Conservation (phyloP, 1,140 invertebrate species). For the Amyelois transitella region DNA sequence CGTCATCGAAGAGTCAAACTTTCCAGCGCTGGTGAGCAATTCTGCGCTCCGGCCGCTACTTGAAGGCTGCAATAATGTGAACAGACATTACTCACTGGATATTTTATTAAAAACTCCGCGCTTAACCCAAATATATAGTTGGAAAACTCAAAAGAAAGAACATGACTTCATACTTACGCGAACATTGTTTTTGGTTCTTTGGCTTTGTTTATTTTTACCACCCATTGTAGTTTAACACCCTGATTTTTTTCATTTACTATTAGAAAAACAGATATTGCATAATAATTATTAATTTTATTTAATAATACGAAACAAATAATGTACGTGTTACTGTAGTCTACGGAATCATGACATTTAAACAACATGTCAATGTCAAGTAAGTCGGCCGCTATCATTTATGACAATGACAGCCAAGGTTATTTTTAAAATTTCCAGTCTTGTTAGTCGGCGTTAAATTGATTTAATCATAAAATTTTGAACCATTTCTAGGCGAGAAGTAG, state of each 20-base stretch:
- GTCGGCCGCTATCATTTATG: no score
- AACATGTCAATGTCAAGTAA: no score
- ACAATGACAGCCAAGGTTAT: no score
- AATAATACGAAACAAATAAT: no score
- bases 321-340: no score
- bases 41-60: conserved; percentile 60
- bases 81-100: background rate
- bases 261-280: background rate
- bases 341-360: no score
- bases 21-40: conserved; percentile 29
- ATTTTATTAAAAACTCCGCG: no score
- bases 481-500: no score
- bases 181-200: conserved; percentile 65
- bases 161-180: conserved; percentile 32
- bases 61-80: conserved; percentile 34
- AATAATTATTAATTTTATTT: background rate
- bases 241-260: no score
- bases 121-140: background rate
- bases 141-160: background rate
- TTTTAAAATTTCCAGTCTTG: no score
- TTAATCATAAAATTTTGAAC: no score
- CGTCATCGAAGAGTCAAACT: conserved; percentile 23
- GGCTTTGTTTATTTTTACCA: conserved; percentile 53
- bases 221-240: conserved; percentile 42
- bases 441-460: no score